Conservation (phyloP, 2,113 vertebrate genomes). For the Varanus salvator region DNA sequence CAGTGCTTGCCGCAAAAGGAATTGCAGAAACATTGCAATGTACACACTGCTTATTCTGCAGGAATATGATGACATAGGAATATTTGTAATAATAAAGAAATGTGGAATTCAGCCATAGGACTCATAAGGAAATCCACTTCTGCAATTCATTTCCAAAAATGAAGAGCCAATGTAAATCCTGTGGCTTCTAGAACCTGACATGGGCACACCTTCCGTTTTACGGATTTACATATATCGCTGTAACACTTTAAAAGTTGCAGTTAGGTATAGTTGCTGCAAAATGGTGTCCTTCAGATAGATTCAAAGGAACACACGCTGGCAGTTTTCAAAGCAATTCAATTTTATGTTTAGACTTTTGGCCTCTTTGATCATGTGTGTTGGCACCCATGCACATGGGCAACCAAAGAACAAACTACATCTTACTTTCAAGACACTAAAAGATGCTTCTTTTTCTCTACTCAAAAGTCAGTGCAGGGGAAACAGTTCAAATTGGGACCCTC, state of each 20-base stretch:
- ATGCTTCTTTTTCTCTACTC: too few species aligned
- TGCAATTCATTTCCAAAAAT: slow-evolving; percentile 64
- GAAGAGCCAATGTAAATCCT: slow-evolving; percentile 68
- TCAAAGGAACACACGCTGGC: not conserved
- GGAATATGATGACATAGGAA: slow-evolving; percentile 39
- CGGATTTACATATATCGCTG: slow-evolving; percentile 40
- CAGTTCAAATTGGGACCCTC: too few species aligned
- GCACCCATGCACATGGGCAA: not conserved
- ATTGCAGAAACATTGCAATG: slow-evolving; percentile 23
- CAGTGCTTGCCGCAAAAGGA: slow-evolving; percentile 36
- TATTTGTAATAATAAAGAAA: slow-evolving; percentile 59
- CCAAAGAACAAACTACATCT: not conserved
- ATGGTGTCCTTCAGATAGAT: slow-evolving; percentile 45
- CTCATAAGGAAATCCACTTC: slow-evolving; percentile 58
- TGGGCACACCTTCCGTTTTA: slow-evolving; percentile 59
- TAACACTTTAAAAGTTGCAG: slow-evolving; percentile 59
- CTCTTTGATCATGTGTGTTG: not conserved
- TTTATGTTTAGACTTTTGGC: slow-evolving; percentile 15
- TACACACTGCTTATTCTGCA: slow-evolving; percentile 53
- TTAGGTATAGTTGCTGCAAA: slow-evolving; percentile 53
- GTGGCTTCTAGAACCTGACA: slow-evolving; percentile 66
- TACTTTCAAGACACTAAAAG: too few species aligned
- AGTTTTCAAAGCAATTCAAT: not conserved
- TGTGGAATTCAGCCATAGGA: slow-evolving; percentile 56
- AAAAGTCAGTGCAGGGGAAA: too few species aligned